Percentiles rank a stretch among this genome's conserved stretches.
Conservation (phyloP, 2,888 invertebrate species). For the Aplocera efformata region DNA sequence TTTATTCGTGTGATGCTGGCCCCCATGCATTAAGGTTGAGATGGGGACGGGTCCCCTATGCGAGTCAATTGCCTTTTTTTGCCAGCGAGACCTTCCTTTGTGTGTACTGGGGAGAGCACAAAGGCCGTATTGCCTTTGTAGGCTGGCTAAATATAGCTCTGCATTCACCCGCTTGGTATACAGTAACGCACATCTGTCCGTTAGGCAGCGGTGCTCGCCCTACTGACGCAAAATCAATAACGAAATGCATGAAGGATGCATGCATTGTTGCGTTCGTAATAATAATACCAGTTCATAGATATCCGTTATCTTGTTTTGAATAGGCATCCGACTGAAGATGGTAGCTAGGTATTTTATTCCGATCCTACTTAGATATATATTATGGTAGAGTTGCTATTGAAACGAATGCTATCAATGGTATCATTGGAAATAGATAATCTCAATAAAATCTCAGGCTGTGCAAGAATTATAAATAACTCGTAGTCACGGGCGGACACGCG, state of each 20-base stretch:
- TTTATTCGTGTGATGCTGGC: slow-evolving; percentile 49
- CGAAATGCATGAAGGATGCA: slow-evolving; percentile 25
- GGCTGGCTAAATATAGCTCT: slow-evolving; percentile 74
- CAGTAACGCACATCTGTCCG: slow-evolving; percentile 70
- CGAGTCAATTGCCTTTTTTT: slow-evolving; percentile 69
- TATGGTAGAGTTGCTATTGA: too few species aligned
- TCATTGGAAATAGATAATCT: too few species aligned
- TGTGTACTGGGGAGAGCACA: slow-evolving; percentile 69
- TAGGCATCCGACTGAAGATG: background rate
- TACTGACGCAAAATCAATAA: slow-evolving; percentile 38
- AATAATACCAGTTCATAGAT: slow-evolving; percentile 6
- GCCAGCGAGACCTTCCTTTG: slow-evolving; percentile 72
- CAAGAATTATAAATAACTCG: too few species aligned
- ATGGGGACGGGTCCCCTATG: slow-evolving; percentile 68
- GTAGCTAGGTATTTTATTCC: too few species aligned
- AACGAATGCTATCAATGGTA: too few species aligned
- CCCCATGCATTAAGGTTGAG: slow-evolving; percentile 62
- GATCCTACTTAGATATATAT: too few species aligned
- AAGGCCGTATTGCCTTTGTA: slow-evolving; percentile 70
- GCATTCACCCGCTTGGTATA: slow-evolving; percentile 54
- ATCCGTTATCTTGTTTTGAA: slow-evolving; percentile 9
- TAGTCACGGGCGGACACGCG: too few species aligned
- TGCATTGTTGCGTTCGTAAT: slow-evolving; percentile 14
- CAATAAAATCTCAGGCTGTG: too few species aligned
- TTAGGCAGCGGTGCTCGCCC: slow-evolving; percentile 40